Evolutionary conservation across 2,797 vertebrate species (phyloP), one percentile per base, ranked within the genome.

Genomic region (Sardinella longiceps): DNA sequence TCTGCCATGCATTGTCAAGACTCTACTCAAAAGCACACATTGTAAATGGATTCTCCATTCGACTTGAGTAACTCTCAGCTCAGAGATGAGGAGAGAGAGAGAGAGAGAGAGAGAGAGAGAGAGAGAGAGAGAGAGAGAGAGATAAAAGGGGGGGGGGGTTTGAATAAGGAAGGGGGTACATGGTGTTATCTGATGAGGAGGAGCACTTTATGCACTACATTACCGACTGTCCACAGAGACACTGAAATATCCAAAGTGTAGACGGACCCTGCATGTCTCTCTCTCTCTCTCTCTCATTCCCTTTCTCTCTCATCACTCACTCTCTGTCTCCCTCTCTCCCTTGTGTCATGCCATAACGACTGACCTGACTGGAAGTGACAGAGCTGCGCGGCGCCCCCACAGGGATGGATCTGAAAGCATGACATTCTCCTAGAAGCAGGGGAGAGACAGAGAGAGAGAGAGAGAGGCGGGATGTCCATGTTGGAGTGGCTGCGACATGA

Each of bases 1-100:
- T 98, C 97, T 98, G 97, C 96, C 95, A 96, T 97, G 97, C 97
- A 98, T 97, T 98, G 98, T 99, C 97, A 98, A 95, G 96, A 94
- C 96, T 97, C 97, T 96, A 96, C 96, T 97, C 96, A 96, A 95
- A 97, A 97, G 96, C 94, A 93, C 97, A 97, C 94, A 97, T 95
- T 97, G 97, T 97, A 99, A 99, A 98, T 98, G 97, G 97, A 97
- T 98, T 98, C 96, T 96, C 91, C 93, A 96, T 95, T 95, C 95
- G 96, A 97, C 97, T 96, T 93, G 96, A 97, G 96, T 97, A 94
- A 96, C 97, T 97, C 96, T 95, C 95, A 96, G 93, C 93, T 92
- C 93, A 95, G 95, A 94, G 87, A 85, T 81, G 86, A 53, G 82
- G 84, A 86, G 81, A 81, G 80, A 86, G 85, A 33, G 45, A 83